Conservation (phyloP, 2,113 vertebrate genomes). For the Tetrao urogallus region DNA sequence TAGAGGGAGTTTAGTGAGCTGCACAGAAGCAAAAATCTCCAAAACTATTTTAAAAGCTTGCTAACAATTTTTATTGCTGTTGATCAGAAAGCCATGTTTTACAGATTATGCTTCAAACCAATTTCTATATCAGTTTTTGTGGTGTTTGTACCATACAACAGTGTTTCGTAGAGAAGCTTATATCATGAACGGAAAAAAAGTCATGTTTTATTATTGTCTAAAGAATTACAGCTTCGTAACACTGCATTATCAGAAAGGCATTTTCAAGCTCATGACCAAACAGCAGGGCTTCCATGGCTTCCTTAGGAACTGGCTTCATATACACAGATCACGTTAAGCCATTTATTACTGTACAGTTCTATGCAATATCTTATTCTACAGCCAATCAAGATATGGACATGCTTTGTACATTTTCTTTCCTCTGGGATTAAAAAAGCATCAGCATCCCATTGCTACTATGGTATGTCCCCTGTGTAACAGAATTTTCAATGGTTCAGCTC, state of each 20-base stretch:
- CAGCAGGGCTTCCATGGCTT: not conserved
- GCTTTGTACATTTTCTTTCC: not conserved
- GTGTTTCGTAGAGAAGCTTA: not conserved
- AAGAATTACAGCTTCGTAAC: not conserved
- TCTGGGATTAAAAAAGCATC: not conserved
- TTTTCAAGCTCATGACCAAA: not conserved
- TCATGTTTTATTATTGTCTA: not conserved
- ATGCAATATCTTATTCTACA: not conserved
- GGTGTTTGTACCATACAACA: not conserved
- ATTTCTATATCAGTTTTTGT: not conserved
- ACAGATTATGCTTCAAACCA: not conserved
- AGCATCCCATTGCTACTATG: not conserved
- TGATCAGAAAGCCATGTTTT: not conserved
- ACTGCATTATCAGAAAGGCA: not conserved
- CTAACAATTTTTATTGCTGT: slow-evolving; percentile 15
- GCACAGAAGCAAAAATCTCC: slow-evolving; percentile 42
- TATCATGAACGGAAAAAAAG: not conserved
- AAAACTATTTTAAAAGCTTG: slow-evolving; percentile 43
- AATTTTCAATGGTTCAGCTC: slow-evolving; percentile 18
- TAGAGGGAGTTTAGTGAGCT: slow-evolving; percentile 65
- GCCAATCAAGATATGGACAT: not conserved
- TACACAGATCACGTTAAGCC: not conserved
- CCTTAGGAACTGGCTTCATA: not conserved
- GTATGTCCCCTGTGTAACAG: not conserved
- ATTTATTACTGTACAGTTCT: not conserved